Percentiles rank a stretch among this genome's conserved stretches.
Evolutionary conservation across 2,797 vertebrate genomes (phyloP).

Genomic region (Lepilemur ruficaudatus): DNA sequence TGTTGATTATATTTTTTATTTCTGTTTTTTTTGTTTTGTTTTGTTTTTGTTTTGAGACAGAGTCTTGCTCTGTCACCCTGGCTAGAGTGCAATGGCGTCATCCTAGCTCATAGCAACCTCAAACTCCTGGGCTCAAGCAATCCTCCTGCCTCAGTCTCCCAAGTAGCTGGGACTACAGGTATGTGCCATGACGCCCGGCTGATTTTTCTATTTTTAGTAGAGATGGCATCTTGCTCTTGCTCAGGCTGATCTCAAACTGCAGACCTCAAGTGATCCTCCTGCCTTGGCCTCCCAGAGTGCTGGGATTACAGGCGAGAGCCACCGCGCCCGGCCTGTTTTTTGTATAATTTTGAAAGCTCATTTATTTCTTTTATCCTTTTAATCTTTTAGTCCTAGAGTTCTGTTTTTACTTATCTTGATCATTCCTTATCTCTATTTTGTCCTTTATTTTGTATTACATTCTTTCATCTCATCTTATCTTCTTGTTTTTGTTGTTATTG

Average conservation of each 20-base stretch:
- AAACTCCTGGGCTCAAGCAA: too few species aligned
- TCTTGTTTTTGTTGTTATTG: conserved; percentile 42
- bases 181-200: too few species aligned
- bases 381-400: background rate
- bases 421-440: conserved; percentile 55
- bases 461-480: conserved; percentile 56
- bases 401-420: conserved; percentile 45
- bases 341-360: conserved; percentile 31
- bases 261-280: too few species aligned
- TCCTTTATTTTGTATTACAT: conserved; percentile 59
- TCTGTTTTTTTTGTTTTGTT: background rate
- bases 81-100: background rate
- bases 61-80: background rate
- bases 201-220: too few species aligned
- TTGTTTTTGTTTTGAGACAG: background rate
- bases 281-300: too few species aligned
- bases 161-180: too few species aligned
- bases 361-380: conserved; percentile 40
- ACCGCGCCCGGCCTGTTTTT: background rate
- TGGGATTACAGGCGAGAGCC: too few species aligned
- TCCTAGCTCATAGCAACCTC: background rate
- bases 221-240: too few species aligned
- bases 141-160: too few species aligned
- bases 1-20: conserved; percentile 27
- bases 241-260: too few species aligned